phyloP scores from a whole-genome alignment of 2,888 invertebrate species.

The Mystacides longicornis region DNA sequence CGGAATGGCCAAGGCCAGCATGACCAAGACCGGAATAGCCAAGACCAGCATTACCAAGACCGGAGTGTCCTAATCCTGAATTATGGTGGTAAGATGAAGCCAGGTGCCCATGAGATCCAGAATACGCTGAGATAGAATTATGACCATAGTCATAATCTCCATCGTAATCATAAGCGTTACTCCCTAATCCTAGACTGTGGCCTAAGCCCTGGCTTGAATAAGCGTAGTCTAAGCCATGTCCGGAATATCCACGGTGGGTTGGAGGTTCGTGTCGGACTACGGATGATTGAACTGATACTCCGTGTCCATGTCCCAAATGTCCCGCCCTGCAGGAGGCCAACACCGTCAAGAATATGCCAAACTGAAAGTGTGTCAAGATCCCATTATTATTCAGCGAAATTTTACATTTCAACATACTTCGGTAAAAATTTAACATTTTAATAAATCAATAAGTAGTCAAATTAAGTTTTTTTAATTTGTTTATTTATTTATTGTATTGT shows the following conservation, averaged over 20 bases:
- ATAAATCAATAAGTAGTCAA: no score
- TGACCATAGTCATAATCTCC: conserved; percentile 3
- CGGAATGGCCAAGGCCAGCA: conserved; percentile 3
- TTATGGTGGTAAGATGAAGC: conserved; percentile 10
- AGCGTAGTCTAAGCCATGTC: conserved; percentile 28
- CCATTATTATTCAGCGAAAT: no score
- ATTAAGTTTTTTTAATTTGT: no score
- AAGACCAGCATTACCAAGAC: not conserved
- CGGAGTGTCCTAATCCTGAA: conserved; percentile 27
- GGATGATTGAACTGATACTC: conserved; percentile 28
- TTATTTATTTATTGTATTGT: no score
- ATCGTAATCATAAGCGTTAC: not conserved
- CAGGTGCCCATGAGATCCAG: not conserved
- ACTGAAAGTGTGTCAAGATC: no score
- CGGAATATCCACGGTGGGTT: conserved; percentile 28
- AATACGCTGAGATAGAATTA: not conserved
- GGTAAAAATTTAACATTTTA: no score
- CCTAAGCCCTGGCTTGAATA: not conserved
- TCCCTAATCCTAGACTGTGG: not conserved
- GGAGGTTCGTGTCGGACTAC: conserved; percentile 13
- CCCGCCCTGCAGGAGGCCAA: conserved; percentile 45
- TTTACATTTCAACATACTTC: no score
- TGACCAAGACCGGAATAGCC: conserved; percentile 4
- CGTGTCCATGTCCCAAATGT: conserved; percentile 35
- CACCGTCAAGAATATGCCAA: not conserved